Conservation (phyloP, 2,888 invertebrate species). For the Torymus texanus region DNA sequence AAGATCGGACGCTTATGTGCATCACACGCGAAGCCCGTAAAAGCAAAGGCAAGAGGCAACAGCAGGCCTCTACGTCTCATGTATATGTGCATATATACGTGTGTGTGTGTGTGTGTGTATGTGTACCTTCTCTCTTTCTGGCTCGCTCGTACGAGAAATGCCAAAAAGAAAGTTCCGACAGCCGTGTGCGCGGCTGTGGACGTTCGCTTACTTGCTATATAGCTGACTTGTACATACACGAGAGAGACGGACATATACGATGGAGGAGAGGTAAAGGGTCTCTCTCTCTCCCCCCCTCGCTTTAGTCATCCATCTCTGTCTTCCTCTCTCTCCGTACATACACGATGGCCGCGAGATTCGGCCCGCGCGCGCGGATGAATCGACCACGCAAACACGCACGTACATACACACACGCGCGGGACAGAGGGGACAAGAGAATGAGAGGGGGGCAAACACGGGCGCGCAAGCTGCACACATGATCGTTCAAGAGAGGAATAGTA, state of each 20-base stretch:
- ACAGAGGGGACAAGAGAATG: conserved; percentile 33
- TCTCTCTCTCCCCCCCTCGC: conserved; percentile 16
- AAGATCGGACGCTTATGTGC: too few relatives aligned
- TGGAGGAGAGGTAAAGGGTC: conserved; percentile 20
- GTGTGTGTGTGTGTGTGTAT: too few relatives aligned
- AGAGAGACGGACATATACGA: not conserved
- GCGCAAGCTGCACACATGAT: conserved; percentile 15
- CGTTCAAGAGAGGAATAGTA: not conserved
- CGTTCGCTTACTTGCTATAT: too few relatives aligned
- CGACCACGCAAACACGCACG: conserved; percentile 51
- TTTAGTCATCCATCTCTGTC: conserved; percentile 15
- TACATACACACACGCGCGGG: conserved; percentile 4
- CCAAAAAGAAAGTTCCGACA: conserved; percentile 51
- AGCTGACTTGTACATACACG: too few relatives aligned
- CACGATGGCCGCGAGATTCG: conserved; percentile 21
- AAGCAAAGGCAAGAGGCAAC: too few relatives aligned
- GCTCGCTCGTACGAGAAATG: conserved; percentile 33
- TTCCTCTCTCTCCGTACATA: not conserved
- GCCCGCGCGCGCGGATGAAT: conserved; percentile 50
- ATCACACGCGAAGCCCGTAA: too few relatives aligned
- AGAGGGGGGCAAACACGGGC: conserved; percentile 1
- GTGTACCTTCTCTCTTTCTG: conserved; percentile 1
- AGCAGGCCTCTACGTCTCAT: too few relatives aligned
- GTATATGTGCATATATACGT: too few relatives aligned
- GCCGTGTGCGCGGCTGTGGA: not conserved